phyloP scores from a whole-genome alignment of 30 jellyfish, hydroid and myxozoan genomes.

The Turritopsis rubra region DNA sequence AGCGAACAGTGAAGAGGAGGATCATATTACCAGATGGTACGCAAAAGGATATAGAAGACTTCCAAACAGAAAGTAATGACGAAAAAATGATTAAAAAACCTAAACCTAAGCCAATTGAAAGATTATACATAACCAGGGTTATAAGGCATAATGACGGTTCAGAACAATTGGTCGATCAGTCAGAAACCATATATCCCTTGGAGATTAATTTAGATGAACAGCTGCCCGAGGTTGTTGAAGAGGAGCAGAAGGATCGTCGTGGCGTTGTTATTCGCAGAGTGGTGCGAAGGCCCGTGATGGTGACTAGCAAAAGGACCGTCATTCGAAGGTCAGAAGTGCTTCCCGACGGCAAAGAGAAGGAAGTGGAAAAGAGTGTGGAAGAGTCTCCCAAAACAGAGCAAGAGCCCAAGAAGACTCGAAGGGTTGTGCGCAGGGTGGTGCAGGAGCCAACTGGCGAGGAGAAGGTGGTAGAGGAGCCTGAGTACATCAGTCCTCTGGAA shows the following conservation, averaged over 20 bases:
- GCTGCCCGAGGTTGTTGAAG: constrained; percentile 26
- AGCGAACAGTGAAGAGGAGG: constrained; percentile 7
- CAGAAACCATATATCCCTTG: constrained; percentile 60
- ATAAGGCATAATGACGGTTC: constrained; percentile 58
- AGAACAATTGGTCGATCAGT: constrained; percentile 48
- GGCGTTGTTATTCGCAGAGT: constrained; percentile 36
- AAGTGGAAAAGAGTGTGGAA: constrained; percentile 35
- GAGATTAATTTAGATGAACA: constrained; percentile 45
- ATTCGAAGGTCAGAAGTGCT: constrained; percentile 46
- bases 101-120: constrained; percentile 61
- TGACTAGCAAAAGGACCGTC: constrained; percentile 44
- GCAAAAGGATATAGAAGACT: constrained; percentile 17
- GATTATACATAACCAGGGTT: constrained; percentile 55
- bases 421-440: constrained; percentile 27
- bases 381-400: constrained; percentile 34
- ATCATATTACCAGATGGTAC: constrained; percentile 45
- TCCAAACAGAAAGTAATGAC: constrained; percentile 9
- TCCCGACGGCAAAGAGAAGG: constrained; percentile 75
- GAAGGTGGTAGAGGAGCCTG: constrained; percentile 59
- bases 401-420: constrained; percentile 27
- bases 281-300: constrained; percentile 48
- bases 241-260: constrained; percentile 19
- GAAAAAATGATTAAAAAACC: too few relatives aligned
- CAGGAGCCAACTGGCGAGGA: constrained; percentile 48
- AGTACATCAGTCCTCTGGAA: constrained; percentile 52